phyloP scores from a whole-genome alignment of 2,888 invertebrate species.

The Drosophila meridiana region DNA sequence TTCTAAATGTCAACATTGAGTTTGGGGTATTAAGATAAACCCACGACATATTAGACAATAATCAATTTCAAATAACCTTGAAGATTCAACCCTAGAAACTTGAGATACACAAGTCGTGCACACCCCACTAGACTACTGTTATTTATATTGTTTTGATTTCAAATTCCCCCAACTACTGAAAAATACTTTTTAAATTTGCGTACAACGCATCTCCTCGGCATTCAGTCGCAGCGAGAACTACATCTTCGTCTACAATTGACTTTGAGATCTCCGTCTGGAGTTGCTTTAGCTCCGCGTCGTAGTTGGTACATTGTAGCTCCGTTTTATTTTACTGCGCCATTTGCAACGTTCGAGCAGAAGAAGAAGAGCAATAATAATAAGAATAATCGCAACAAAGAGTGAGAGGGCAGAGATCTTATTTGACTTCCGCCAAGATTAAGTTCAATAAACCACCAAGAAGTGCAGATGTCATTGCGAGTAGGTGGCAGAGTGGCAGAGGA shows the following conservation, averaged over 20 bases:
- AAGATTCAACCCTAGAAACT: not conserved
- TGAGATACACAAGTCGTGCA: not conserved
- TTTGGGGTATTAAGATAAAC: no score
- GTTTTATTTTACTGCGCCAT: conserved; percentile 62
- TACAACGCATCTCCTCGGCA: not conserved
- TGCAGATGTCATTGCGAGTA: conserved; percentile 6
- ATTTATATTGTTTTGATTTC: no score
- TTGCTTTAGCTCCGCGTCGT: conserved; percentile 22
- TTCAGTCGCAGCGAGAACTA: not conserved
- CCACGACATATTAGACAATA: not conserved
- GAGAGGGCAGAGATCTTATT: conserved; percentile 44
- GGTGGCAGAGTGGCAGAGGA: conserved; percentile 11
- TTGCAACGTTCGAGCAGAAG: conserved; percentile 44
- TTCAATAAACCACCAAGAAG: conserved; percentile 64
- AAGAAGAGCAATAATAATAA: conserved; percentile 3
- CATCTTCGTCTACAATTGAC: conserved; percentile 25
- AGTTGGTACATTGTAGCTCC: conserved; percentile 33
- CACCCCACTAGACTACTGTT: not conserved
- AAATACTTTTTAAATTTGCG: no score
- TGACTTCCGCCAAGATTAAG: conserved; percentile 71
- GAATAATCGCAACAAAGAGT: conserved; percentile 14
- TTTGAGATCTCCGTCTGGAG: conserved; percentile 5
- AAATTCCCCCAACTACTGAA: no score
- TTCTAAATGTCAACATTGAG: no score
- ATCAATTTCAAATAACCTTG: not conserved